Evolutionary conservation across 2,888 invertebrate species (phyloP).

Genomic region (Epicampocera succincta): DNA sequence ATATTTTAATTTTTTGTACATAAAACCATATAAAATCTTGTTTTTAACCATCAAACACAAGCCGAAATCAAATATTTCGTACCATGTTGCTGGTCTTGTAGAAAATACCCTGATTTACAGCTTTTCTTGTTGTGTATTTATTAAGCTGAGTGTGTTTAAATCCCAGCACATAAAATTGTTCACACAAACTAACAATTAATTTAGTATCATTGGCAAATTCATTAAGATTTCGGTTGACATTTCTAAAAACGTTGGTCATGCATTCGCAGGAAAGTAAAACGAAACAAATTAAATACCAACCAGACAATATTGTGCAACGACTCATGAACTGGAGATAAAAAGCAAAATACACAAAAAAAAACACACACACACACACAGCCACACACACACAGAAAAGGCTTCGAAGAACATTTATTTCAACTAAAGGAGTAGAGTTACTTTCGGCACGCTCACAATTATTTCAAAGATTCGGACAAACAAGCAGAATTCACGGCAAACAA

Average conservation of each 20-base stretch:
- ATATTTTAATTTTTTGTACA: no score
- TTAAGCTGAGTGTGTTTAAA: not conserved
- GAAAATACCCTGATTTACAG: no score
- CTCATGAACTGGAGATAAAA: conserved; percentile 48
- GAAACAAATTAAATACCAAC: not conserved
- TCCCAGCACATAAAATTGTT: not conserved
- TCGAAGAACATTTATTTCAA: conserved; percentile 25
- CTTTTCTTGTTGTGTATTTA: no score
- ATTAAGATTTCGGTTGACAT: conserved; percentile 4
- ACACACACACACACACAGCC: no score
- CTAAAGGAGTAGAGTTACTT: conserved; percentile 25
- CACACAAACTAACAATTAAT: conserved; percentile 11
- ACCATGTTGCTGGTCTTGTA: no score
- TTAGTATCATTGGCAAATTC: conserved; percentile 9
- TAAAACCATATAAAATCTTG: no score
- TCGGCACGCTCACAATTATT: conserved; percentile 21
- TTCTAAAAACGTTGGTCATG: not conserved
- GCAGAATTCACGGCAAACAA: not conserved
- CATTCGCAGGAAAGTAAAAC: not conserved
- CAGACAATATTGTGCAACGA: conserved; percentile 34
- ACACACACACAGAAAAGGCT: not conserved
- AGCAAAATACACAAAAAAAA: conserved; percentile 9
- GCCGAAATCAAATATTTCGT: no score
- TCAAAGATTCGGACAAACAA: conserved; percentile 1
- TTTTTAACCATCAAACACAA: no score